Percentiles rank a stretch among this genome's conserved stretches.
phyloP scores from a whole-genome alignment of 2,888 invertebrate genomes.

The Trimorus sp. region DNA sequence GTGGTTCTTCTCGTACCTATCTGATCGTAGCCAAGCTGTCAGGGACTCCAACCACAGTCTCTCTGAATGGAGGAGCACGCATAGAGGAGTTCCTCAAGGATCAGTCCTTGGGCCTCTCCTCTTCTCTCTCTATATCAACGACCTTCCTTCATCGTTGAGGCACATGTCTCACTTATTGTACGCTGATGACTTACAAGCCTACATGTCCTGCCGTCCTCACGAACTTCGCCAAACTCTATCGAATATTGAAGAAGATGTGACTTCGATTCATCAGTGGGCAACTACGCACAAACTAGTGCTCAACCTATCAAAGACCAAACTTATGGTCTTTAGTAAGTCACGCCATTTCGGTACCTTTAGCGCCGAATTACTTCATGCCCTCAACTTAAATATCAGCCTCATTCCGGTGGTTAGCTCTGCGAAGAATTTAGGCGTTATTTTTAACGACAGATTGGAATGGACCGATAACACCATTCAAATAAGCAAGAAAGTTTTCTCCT shows the following conservation, averaged over 20 bases:
- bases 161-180: neutral
- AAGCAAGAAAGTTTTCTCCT: neutral
- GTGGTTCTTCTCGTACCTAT: neutral
- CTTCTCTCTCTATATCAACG: neutral
- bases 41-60: neutral
- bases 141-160: neutral
- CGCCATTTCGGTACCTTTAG: neutral
- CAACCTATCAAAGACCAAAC: neutral
- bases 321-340: neutral
- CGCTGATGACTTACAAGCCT: neutral
- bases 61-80: neutral
- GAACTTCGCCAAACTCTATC: neutral
- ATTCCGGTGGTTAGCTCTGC: neutral
- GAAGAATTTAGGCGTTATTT: neutral
- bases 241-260: neutral
- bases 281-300: neutral
- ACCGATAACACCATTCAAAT: neutral
- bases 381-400: neutral
- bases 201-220: neutral
- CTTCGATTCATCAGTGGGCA: neutral
- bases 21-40: neutral
- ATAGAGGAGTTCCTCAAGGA: neutral
- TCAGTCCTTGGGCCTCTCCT: neutral
- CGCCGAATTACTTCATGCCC: neutral
- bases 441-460: neutral